Evolutionary conservation across 2,797 vertebrate species (phyloP), one percentile per base, ranked within the genome.

Genomic region (Pangasius krempfi): DNA sequence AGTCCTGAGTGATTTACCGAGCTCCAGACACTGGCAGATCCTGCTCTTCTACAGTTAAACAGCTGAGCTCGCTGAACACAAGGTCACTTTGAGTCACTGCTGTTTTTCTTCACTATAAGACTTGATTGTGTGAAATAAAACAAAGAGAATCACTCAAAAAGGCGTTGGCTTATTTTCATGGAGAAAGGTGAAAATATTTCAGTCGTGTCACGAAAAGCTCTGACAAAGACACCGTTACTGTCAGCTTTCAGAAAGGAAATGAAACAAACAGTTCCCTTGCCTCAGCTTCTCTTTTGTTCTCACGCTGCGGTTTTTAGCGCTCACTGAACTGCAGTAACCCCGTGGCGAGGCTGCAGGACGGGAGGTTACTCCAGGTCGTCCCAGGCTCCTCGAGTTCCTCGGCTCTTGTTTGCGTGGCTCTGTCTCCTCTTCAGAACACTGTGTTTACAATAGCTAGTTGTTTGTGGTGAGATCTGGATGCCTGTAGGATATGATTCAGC

Each of bases 281-380:
- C 1, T 86, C 83, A 84, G 85, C 89, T 89, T 68, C 87, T 52
- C 30, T 18, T 91, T 92, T 93, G 91, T 93, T 92, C 85, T 89
- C 87, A 16, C 86, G 68, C 83, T 56, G 85, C n/a, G 81, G 84
- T 75, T 76, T 79, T 40, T 33, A 82, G 56, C 18, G 30, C 40
- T n/a, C 10, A 47, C 18, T 93, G 92, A 94, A 92, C 93, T 93
- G 2, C n/a, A 92, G 92, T 93, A 93, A 94, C 92, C 93, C 58
- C 75, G 22, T 8, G 33, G 66, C 33, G 72, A 84, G 60, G 89
- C 82, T 80, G 72, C 27, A 70, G 27, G 82, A 89, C 52, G 27
- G 4, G 85, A 91, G 93, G 91, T 91, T 92, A 92, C 92, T 92
- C 14, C 37, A 88, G 92, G 89, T 91, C 52, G 5, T 30, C 84